Base-by-base conservation (phyloP, 1,140 invertebrate genomes). In the Hestina assimilis region DNA sequence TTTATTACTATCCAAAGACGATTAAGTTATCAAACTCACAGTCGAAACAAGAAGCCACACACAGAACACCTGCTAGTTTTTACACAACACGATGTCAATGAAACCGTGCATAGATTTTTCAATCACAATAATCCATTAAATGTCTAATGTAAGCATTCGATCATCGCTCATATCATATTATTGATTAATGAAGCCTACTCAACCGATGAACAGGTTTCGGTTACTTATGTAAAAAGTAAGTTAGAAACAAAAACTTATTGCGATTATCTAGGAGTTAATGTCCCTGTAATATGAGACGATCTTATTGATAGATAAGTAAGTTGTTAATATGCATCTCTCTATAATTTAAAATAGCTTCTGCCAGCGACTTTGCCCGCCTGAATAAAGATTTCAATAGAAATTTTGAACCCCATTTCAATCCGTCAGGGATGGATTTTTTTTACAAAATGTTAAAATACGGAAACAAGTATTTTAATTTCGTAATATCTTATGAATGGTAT, bases 121-220 rank as follows among this genome's bases (percentile, higher is more conserved):
- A 35, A 6, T 5, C 5, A 15, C 31, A 35, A 1, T 33, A 4
- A 47, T 47, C 28, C 45, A 47, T 47, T 47, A 47, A 15, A 33
- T 17, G 8, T 47, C 33, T 33, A 33, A 47, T 47, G 28, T 47
- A 47, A 47, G 9, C 45, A 47, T 47, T 47, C 29, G 9, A 47
- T 47, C 45, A 47, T 47, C 3, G 7, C 12, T 4, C 12, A 21
- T 47, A 29, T 19, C 19, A 46, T 20, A 33, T 47, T 12, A 5
- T 4, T 47, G 45, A 47, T 47, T 33, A 47, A 47, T 47, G 45
- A 17, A 20, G 7, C 19, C 7, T 20, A 19, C 9, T 8, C 3
- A 2, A 7, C 29, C 21, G 9, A 20, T 8, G 31, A 19, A 15
- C 9, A 4, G 14, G n/a, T 20, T 17, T 19, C 9, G 31, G 17